These are phyloP conservation scores for Sporophila hypoxantha DNA, from an alignment of 2,113 vertebrate genomes.

Conservation along the genomic window DNA sequence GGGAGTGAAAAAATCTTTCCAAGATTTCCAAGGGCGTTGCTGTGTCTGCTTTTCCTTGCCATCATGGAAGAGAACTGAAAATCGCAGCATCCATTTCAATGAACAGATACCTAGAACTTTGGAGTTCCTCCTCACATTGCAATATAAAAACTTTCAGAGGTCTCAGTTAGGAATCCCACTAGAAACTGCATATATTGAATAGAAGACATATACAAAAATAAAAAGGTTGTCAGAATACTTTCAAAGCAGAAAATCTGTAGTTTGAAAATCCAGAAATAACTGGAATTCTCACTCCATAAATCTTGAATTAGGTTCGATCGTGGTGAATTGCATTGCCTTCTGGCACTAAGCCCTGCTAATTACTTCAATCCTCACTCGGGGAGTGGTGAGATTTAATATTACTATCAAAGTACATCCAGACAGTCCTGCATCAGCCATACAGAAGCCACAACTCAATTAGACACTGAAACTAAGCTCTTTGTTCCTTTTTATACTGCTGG, in stretches of 20 bases:
- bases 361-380: constrained; percentile 30
- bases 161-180: neutral
- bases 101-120: neutral
- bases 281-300: constrained; percentile 30
- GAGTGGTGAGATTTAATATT: constrained; percentile 35
- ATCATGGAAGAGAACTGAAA: neutral
- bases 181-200: neutral
- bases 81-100: neutral
- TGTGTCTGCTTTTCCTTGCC: neutral
- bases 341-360: constrained; percentile 28
- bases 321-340: neutral
- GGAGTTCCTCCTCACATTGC: neutral
- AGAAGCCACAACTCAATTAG: constrained; percentile 38
- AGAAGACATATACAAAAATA: neutral
- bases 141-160: neutral
- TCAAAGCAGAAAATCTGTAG: neutral
- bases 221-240: neutral
- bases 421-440: neutral
- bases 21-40: neutral
- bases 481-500: neutral
- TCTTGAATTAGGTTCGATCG: constrained; percentile 3
- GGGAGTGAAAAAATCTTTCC: neutral
- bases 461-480: constrained; percentile 23
- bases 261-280: constrained; percentile 9
- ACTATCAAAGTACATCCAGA: constrained; percentile 16